Base-by-base conservation (phyloP, 2,113 vertebrate species). In the Uria aalge region DNA sequence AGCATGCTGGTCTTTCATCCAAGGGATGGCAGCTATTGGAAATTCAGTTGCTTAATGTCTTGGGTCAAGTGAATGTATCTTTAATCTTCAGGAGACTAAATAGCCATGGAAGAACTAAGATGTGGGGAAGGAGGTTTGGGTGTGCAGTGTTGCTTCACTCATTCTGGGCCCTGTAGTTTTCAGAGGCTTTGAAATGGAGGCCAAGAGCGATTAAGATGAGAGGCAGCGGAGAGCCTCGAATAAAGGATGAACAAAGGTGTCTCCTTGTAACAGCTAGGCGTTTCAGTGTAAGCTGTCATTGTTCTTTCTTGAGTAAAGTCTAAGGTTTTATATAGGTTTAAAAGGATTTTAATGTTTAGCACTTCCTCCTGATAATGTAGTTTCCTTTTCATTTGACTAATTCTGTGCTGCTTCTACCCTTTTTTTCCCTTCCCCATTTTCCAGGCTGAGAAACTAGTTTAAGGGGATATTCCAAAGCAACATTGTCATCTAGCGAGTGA, bases 181-280 rank as follows among this genome's bases (percentile, higher is more conserved):
- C 62, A 45, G 77, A 66, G 84, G 12, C 77, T 90, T 78, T 82
- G 84, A 95, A 94, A 96, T 97, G 96, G 92, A 96, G 84, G 90
- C 93, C 40, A 24, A 8, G 78, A 72, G 56, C 0, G 0, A 60
- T 19, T 15, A 75, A 79, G 91, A 71, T 36, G 84, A 50, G 84
- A 92, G 94, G 68, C 88, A 71, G 47, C 1, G 0, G 5, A 64
- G 75, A 77, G 66, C 77, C 48, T 73, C 17, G 29, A 68, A 75
- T 40, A 8, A 76, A 72, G 43, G 64, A 59, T 0, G 9, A 40
- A 3, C 48, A 15, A 59, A 36, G 66, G 24, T 71, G 50, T 59
- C 48, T 78, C n/a, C 64, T 64, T n/a, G n/a, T 36, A 30, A 38
- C 40, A 3, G 56, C 66, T 32, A 8, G 36, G 55, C 4, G 0